Percentiles rank a stretch among this genome's conserved stretches.
Conservation (phyloP, 1,140 invertebrate species). For the Drosophila fuyamai region DNA sequence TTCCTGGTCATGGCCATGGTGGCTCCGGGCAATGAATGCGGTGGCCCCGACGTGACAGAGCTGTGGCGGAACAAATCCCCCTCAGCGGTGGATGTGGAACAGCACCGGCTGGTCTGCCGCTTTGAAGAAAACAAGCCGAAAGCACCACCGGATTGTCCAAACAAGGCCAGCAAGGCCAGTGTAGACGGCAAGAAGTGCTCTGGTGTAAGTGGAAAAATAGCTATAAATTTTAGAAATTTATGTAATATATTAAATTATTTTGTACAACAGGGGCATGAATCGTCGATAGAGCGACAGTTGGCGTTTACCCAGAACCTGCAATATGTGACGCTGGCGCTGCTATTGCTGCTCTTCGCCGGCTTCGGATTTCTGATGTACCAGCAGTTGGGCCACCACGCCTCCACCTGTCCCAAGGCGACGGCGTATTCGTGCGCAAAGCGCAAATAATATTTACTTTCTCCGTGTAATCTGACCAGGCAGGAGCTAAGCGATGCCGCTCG, state of each 20-base stretch:
- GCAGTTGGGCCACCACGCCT: slow-evolving; percentile 18
- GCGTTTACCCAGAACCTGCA: slow-evolving; percentile 57
- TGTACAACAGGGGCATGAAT: neutral
- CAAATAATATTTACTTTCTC: slow-evolving; percentile 83
- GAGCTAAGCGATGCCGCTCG: slow-evolving; percentile 35
- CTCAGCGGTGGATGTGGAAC: slow-evolving; percentile 55
- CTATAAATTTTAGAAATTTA: neutral
- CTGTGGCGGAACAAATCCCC: slow-evolving; percentile 58
- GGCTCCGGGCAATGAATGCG: slow-evolving; percentile 7
- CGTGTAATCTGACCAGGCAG: slow-evolving; percentile 78
- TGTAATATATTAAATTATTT: neutral
- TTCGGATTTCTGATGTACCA: slow-evolving; percentile 59
- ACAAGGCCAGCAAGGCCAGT: slow-evolving; percentile 1
- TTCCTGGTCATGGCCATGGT: slow-evolving; percentile 77
- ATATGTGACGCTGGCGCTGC: slow-evolving; percentile 44
- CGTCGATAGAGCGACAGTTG: slow-evolving; percentile 30
- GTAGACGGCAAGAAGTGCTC: neutral
- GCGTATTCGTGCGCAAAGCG: slow-evolving; percentile 39
- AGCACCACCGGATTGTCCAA: neutral
- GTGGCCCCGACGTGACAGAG: slow-evolving; percentile 43
- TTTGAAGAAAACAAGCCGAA: slow-evolving; percentile 7
- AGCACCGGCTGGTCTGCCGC: slow-evolving; percentile 73
- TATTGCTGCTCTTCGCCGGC: slow-evolving; percentile 44
- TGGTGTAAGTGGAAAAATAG: neutral
- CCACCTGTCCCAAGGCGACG: slow-evolving; percentile 13